phyloP scores from a whole-genome alignment of 2,797 vertebrate species.

The Sylvilagus floridanus region DNA sequence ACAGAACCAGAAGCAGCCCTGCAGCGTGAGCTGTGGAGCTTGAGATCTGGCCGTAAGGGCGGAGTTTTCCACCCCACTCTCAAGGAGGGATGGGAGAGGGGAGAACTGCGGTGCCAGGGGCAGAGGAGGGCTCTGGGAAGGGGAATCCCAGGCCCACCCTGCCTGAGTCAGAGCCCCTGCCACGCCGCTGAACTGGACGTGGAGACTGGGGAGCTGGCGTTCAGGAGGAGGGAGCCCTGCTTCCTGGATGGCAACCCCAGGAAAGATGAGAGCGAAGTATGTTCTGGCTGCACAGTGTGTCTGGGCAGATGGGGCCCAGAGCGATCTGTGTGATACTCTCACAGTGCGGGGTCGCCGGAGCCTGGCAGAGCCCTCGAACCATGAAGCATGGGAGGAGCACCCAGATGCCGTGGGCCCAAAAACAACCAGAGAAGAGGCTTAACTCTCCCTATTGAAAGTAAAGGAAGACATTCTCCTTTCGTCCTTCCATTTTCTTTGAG shows the following conservation, averaged over 20 bases:
- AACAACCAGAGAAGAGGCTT: neutral
- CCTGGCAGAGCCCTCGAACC: neutral
- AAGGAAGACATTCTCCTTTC: neutral
- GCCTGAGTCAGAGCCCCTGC: neutral
- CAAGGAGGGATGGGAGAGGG: neutral
- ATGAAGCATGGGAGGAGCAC: neutral
- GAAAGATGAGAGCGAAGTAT: neutral
- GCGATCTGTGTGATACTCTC: neutral
- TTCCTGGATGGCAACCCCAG: neutral
- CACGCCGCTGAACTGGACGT: neutral
- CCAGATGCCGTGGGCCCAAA: neutral
- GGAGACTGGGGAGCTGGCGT: neutral
- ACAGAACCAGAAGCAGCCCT: neutral
- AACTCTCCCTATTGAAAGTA: neutral
- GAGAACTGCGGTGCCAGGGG: neutral
- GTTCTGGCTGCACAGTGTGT: neutral
- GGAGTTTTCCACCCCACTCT: neutral
- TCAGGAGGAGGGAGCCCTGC: neutral
- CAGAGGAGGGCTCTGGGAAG: fast-evolving
- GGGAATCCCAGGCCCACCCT: neutral
- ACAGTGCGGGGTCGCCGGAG: neutral
- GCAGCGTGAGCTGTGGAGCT: too few relatives aligned
- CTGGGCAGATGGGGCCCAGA: neutral
- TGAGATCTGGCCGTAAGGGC: neutral
- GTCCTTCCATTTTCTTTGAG: neutral